Base-by-base conservation (phyloP, 2,113 vertebrate genomes). In the Odontophorus gujanensis region DNA sequence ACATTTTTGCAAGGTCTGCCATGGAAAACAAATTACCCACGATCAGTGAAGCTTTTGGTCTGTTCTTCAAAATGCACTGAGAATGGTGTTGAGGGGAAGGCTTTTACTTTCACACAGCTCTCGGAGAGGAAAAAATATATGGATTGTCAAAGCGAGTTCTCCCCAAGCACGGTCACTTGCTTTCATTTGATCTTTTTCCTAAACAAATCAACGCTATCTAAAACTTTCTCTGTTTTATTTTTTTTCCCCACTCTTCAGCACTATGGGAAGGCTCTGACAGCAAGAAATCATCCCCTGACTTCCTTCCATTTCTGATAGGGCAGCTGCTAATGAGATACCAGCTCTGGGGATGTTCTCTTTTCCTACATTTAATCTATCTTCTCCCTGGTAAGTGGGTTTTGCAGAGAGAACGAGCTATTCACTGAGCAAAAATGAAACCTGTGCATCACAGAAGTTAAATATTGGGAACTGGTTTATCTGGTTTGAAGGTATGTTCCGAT, bases 401-500 rank as follows among this genome's bases (percentile, higher is more conserved):
- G 40, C 74, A 81, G 69, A 34, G 13, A 61, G 69, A 96, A 92
- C 3, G 62, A 84, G 15, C 62, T 48, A 61, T 82, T 92, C 71
- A 66, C 58, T 34, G 20, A 15, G 28, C 28, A 87, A 66, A 92
- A 94, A 85, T 67, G 24, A 87, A 91, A 90, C 45, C 72, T 89
- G 32, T 38, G 11, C 81, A 87, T 69, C 75, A 50, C 63, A 92
- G 81, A 92, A 87, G 91, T 79, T 66, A 95, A 95, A 96, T 95
- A 94, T 30, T 77, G 15, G 25, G 53, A 93, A 96, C 92, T 58
- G 89, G 92, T 93, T 96, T 50, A 19, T 87, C 95, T 91, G 53
- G 96, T 96, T 96, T 58, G 28, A 82, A 91, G 79, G 50, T 59
- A 73, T 47, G 67, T 59, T 73, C 86, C 42, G 92, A 89, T 84